These are phyloP conservation scores for Alligator mississippiensis DNA, from an alignment of 2,113 vertebrate genomes.

Conservation along the genomic window DNA sequence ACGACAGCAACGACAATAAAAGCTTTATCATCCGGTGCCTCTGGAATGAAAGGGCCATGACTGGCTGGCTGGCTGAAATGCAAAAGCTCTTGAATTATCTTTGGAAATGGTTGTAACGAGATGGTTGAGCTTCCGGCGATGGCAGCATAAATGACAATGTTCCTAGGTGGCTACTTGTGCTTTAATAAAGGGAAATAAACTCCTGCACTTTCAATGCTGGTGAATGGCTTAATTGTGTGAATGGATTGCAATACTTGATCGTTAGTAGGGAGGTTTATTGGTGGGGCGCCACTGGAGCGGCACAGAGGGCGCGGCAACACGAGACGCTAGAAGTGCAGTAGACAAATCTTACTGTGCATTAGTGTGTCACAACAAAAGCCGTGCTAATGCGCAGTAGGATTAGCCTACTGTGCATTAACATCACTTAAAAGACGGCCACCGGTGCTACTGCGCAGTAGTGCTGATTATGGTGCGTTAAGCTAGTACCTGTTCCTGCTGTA, in stretches of 20 bases:
- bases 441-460: no score
- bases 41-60: constrained; percentile 21
- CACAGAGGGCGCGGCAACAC: no score
- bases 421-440: no score
- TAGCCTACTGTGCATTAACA: no score
- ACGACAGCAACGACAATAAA: constrained; percentile 23
- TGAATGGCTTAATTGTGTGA: neutral
- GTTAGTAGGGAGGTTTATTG: no score
- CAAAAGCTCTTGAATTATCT: constrained; percentile 35
- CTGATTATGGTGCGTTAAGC: no score
- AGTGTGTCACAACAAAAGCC: no score
- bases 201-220: neutral
- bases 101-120: constrained; percentile 21
- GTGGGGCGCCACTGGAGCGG: no score
- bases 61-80: neutral
- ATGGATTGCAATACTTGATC: neutral
- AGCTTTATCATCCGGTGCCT: constrained; percentile 70
- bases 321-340: no score
- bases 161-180: constrained; percentile 64
- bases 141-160: constrained; percentile 32
- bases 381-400: no score
- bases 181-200: constrained; percentile 65
- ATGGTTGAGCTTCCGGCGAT: constrained; percentile 30
- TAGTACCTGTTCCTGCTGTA: no score
- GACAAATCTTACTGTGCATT: no score